Conservation (phyloP, 2,888 invertebrate species). For the Eupithecia insigniata region DNA sequence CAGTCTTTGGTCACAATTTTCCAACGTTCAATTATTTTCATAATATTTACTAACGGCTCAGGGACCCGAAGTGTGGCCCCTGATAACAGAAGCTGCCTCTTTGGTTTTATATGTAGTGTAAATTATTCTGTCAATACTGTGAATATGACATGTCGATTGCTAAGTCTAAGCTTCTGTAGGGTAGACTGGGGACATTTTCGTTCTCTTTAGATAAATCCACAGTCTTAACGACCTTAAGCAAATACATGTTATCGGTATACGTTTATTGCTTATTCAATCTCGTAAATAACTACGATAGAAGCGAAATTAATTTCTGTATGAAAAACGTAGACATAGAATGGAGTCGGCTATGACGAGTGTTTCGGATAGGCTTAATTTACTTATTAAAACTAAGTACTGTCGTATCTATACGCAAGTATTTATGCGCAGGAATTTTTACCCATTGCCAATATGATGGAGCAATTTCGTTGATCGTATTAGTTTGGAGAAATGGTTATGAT, state of each 20-base stretch:
- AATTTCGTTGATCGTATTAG: conserved; percentile 46
- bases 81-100: no score
- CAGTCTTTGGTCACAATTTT: no score
- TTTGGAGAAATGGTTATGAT: conserved; percentile 30
- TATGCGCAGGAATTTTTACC: conserved; percentile 15
- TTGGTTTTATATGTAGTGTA: no score
- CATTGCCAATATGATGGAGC: conserved; percentile 41
- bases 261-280: conserved; percentile 81
- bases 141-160: background rate
- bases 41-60: no score
- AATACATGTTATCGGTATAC: conserved; percentile 81
- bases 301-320: conserved; percentile 80
- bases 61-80: no score
- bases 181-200: conserved; percentile 79
- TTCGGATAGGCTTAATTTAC: conserved; percentile 53
- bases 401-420: background rate
- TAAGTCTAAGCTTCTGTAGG: conserved; percentile 56
- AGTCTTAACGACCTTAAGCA: conserved; percentile 81
- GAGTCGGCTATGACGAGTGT: conserved; percentile 57
- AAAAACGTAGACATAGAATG: conserved; percentile 67
- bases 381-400: conserved; percentile 46
- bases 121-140: background rate
- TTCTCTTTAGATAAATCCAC: conserved; percentile 83
- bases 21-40: no score
- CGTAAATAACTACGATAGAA: conserved; percentile 80